phyloP scores from a whole-genome alignment of 2,888 invertebrate genomes.

The Agriotes lineatus region DNA sequence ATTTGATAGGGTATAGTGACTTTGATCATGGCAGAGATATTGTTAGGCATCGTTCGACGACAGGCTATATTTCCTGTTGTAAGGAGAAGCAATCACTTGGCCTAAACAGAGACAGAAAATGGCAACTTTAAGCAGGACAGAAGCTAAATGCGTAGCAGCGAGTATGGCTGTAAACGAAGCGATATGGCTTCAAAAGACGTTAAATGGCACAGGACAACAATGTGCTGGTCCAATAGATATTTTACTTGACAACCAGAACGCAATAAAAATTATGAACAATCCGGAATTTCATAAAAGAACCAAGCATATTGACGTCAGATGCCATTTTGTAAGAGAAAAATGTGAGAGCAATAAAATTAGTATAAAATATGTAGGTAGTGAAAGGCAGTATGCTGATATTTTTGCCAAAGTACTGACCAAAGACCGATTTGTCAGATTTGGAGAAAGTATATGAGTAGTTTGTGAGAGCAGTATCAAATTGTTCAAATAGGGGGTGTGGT shows the following conservation, averaged over 20 bases:
- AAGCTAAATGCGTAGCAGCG: conserved; percentile 53
- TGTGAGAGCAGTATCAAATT: too few relatives aligned
- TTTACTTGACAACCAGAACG: neutral
- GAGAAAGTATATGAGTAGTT: too few relatives aligned
- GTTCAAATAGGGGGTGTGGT: too few relatives aligned
- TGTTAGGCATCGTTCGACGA: conserved; percentile 26
- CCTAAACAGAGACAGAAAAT: neutral
- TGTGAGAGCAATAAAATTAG: neutral
- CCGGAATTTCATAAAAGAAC: conserved; percentile 6
- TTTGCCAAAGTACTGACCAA: neutral
- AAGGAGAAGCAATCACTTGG: conserved; percentile 40
- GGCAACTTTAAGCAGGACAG: neutral
- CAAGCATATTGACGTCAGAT: neutral
- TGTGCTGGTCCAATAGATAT: neutral
- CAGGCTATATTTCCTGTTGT: conserved; percentile 39
- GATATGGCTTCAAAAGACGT: conserved; percentile 50
- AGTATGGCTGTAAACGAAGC: conserved; percentile 50
- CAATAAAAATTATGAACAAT: neutral
- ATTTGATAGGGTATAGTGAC: conserved; percentile 40
- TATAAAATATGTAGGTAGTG: neutral
- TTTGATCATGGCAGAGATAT: conserved; percentile 45
- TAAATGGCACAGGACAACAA: neutral
- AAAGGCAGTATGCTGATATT: neutral
- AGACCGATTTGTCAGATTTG: too few relatives aligned
- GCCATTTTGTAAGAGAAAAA: neutral